Base-by-base conservation (phyloP, 1,140 invertebrate species). In the Pseudobourletiella spinata region DNA sequence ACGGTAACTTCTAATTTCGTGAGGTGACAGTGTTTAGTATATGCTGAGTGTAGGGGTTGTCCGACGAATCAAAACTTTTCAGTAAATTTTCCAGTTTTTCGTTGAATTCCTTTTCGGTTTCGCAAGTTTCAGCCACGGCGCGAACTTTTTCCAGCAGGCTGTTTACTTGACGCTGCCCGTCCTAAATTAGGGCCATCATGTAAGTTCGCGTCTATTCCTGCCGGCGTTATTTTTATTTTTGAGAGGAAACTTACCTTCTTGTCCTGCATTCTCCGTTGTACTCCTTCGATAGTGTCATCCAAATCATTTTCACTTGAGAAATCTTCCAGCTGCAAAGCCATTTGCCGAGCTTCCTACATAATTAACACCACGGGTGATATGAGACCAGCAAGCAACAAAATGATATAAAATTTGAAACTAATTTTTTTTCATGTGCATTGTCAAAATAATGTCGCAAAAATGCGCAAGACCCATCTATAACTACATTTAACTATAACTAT, bases 81-180 rank as follows among this genome's bases (percentile, higher is more conserved):
- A n/a, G n/a, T n/a, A 61, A 26, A 22, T 22, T 30, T 28, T n/a
- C 18, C 32, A 57, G n/a, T 29, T 66, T 28, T 2, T 14, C 18
- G 11, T 55, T n/a, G 24, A 57, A 60, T 14, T 32, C 22, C 20
- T 56, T 30, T 16, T 58, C 32, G 8, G 25, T 46, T 11, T 20
- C 35, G 28, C 29, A n/a, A n/a, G 15, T 16, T 58, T 55, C 28
- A 4, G 20, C 28, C 2, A 59, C 3, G 1, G 3, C n/a, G 1
- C 42, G 25, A 2, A 57, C 22, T 61, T 80, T 77, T 1, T 71
- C 68, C 35, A 81, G 67, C 71, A 83, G 82, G 1, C 81, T 72
- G 11, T 73, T 63, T 24, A 84, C 81, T 2, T 82, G 67, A 25
- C 76, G 61, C 65, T 82, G 77, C 16, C 81, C 83, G 68, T 82